These are phyloP conservation scores for Callimico goeldii DNA, from an alignment of 2,797 vertebrate species.

Conservation along the genomic window DNA sequence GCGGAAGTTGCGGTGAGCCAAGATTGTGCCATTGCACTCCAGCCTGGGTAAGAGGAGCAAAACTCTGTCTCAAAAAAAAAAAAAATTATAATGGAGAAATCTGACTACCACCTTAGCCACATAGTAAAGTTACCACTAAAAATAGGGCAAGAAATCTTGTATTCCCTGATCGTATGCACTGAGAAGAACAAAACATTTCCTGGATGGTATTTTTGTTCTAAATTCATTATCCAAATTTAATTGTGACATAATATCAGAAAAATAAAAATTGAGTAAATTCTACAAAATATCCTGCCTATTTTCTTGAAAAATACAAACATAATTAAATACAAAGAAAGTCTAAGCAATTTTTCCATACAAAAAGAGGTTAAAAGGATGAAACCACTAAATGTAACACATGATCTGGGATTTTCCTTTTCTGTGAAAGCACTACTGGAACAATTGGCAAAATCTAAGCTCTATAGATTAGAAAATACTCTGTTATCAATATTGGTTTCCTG, in stretches of 20 bases:
- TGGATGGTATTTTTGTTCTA: neutral
- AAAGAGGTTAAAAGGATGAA: neutral
- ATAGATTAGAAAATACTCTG: neutral
- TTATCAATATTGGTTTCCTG: neutral
- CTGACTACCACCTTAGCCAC: neutral
- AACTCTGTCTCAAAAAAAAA: too few relatives aligned
- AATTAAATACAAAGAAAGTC: neutral
- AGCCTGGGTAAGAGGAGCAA: too few relatives aligned
- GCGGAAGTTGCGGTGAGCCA: too few relatives aligned
- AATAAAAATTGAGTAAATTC: neutral
- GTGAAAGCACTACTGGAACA: neutral
- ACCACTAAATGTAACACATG: neutral
- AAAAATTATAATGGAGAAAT: neutral
- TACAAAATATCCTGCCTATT: neutral
- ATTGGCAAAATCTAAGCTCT: neutral
- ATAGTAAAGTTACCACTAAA: neutral
- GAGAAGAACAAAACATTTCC: neutral
- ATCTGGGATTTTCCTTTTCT: neutral
- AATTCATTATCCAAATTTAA: neutral
- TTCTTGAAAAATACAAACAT: neutral
- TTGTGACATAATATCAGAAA: neutral
- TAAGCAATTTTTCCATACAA: neutral
- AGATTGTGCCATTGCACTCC: too few relatives aligned
- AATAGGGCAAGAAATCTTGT: neutral
- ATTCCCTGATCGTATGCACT: neutral